phyloP scores from a whole-genome alignment of 2,888 invertebrate genomes.

The Chironomus tentans region DNA sequence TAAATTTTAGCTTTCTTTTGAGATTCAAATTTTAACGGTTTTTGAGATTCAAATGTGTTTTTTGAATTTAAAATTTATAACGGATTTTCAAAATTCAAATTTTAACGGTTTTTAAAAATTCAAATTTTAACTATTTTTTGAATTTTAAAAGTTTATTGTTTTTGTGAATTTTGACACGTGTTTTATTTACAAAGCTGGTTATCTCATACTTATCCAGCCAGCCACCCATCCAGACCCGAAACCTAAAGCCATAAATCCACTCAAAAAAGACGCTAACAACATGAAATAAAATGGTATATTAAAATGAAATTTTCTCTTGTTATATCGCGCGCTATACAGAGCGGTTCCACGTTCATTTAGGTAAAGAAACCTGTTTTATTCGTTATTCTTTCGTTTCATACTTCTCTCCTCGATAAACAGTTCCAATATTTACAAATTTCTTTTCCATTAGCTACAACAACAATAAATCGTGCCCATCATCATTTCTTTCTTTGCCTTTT shows the following conservation, averaged over 20 bases:
- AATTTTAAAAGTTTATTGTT: too few species aligned
- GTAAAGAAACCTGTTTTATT: conserved; percentile 7
- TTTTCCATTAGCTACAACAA: neutral
- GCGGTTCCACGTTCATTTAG: neutral
- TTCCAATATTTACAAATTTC: conserved; percentile 23
- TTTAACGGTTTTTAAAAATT: too few species aligned
- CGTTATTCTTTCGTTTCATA: neutral
- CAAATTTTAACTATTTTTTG: too few species aligned
- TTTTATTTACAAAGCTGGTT: too few species aligned
- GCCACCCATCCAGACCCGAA: too few species aligned
- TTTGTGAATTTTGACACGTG: too few species aligned
- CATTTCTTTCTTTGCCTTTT: neutral
- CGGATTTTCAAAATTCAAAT: too few species aligned
- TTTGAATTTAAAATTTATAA: too few species aligned
- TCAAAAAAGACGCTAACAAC: neutral
- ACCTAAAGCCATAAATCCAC: neutral
- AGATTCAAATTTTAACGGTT: too few species aligned
- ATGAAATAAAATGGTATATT: conserved; percentile 22
- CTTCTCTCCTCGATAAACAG: neutral
- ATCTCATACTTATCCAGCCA: too few species aligned
- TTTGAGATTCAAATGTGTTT: too few species aligned
- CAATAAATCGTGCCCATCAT: neutral
- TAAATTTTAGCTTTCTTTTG: too few species aligned
- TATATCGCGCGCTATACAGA: neutral
- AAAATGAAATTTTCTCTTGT: conserved; percentile 23